These are phyloP conservation scores for Nebria ingens DNA, from an alignment of 1,140 invertebrate species.

Conservation along the genomic window DNA sequence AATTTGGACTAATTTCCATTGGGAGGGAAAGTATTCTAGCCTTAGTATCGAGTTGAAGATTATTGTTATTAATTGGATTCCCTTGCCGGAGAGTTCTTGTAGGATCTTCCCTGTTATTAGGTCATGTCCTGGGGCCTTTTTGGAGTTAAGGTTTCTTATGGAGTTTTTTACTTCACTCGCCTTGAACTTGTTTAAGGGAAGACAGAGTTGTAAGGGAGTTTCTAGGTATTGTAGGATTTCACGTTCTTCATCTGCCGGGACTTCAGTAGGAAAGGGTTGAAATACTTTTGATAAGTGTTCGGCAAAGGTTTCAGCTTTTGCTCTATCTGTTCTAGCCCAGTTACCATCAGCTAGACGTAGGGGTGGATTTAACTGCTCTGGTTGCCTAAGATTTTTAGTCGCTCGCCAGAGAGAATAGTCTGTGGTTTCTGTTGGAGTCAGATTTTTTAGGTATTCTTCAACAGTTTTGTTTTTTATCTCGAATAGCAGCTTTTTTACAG, in stretches of 20 bases:
- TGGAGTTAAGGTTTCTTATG: too few relatives aligned
- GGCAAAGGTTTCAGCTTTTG: slow-evolving; percentile 4
- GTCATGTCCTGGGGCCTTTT: too few relatives aligned
- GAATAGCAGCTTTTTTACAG: neutral
- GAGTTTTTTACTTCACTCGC: neutral
- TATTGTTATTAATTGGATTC: neutral
- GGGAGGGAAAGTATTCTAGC: slow-evolving; percentile 17
- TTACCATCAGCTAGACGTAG: slow-evolving; percentile 10
- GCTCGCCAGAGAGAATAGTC: slow-evolving; percentile 16
- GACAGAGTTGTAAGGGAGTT: slow-evolving; percentile 15
- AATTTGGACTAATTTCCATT: slow-evolving; percentile 27
- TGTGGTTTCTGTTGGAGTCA: slow-evolving; percentile 7
- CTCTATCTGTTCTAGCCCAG: neutral
- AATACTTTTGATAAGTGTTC: slow-evolving; percentile 3
- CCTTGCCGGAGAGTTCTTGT: slow-evolving; percentile 16
- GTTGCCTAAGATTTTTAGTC: slow-evolving; percentile 14
- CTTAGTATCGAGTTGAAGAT: slow-evolving; percentile 11
- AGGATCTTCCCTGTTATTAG: slow-evolving; percentile 16
- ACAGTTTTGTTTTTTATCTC: slow-evolving; percentile 13
- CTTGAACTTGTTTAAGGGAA: neutral
- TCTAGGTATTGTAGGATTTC: slow-evolving; percentile 14
- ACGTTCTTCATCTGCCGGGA: neutral
- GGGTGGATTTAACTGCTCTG: slow-evolving; percentile 10
- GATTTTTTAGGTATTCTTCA: slow-evolving; percentile 12
- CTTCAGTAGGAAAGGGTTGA: neutral